phyloP scores from a whole-genome alignment of 2,888 invertebrate species.

The Eumerus sabulonum region DNA sequence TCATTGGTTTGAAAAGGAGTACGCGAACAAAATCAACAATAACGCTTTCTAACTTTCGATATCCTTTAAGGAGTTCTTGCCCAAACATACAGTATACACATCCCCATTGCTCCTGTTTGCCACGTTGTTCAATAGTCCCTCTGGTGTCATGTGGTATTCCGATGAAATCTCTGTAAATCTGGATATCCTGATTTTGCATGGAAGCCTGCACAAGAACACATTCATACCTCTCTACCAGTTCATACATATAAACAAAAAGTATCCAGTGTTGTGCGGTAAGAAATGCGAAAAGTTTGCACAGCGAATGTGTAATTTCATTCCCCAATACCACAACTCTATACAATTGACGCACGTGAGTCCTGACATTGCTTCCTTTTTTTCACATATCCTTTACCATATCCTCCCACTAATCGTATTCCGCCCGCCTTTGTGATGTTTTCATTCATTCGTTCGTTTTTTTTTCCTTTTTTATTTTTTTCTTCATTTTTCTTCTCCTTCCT shows the following conservation, averaged over 20 bases:
- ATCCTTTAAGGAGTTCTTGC: too few species aligned
- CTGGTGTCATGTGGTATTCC: conserved; percentile 59
- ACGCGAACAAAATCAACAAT: conserved; percentile 63
- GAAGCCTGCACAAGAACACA: conserved; percentile 37
- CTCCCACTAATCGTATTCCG: conserved; percentile 66
- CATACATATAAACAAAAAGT: conserved; percentile 43
- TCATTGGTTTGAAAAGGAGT: conserved; percentile 56
- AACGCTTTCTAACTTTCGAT: too few species aligned
- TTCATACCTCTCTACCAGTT: conserved; percentile 50
- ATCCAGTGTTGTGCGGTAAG: conserved; percentile 66
- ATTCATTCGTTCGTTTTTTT: conserved; percentile 46
- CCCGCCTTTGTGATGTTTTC: conserved; percentile 69
- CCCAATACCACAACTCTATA: conserved; percentile 48
- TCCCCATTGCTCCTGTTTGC: conserved; percentile 61
- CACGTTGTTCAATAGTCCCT: conserved; percentile 68
- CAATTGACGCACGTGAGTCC: conserved; percentile 60
- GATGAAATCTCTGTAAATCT: conserved; percentile 67
- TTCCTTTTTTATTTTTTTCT: conserved; percentile 26
- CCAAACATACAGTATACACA: neutral
- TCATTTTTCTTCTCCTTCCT: conserved; percentile 27
- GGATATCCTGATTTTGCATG: conserved; percentile 67
- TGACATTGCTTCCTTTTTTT: conserved; percentile 30
- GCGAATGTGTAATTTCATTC: conserved; percentile 66
- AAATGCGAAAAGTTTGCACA: conserved; percentile 69
- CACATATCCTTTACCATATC: conserved; percentile 36